Conservation (phyloP, 1,140 invertebrate genomes). For the Microplitis mediator region DNA sequence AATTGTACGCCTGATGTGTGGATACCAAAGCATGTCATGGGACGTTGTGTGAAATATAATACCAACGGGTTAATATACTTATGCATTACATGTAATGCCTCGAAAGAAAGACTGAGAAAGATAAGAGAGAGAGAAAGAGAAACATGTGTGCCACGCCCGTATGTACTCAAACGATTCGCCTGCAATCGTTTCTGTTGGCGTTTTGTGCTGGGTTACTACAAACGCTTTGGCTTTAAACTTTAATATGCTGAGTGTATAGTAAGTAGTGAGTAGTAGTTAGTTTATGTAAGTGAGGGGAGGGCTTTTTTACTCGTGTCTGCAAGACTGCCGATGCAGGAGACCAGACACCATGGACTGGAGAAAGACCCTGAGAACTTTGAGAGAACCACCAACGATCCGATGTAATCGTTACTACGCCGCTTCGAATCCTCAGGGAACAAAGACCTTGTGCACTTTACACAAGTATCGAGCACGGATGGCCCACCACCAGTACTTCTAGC, state of each 20-base stretch:
- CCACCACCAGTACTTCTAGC: too few species aligned
- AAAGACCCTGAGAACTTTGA: slow-evolving; percentile 16
- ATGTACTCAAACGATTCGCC: slow-evolving; percentile 10
- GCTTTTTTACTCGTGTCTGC: too few species aligned
- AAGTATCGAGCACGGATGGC: too few species aligned
- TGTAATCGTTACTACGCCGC: slow-evolving; percentile 28
- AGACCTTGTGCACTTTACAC: slow-evolving; percentile 12
- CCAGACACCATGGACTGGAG: neutral
- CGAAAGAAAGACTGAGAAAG: neutral
- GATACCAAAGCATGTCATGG: neutral
- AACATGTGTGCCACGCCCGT: slow-evolving; percentile 21
- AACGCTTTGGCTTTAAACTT: neutral
- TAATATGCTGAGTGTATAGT: too few species aligned
- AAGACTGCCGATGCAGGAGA: too few species aligned
- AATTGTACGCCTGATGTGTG: neutral
- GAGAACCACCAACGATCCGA: slow-evolving; percentile 22
- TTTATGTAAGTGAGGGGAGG: too few species aligned
- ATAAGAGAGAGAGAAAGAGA: neutral
- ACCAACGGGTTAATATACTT: too few species aligned
- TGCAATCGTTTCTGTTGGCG: neutral
- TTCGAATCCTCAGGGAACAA: slow-evolving; percentile 15
- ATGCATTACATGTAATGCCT: neutral
- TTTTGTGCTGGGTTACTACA: neutral
- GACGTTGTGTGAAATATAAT: too few species aligned
- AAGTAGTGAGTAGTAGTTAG: too few species aligned